Evolutionary conservation across 2,797 vertebrate genomes (phyloP).

Genomic region (Megaceryle alcyon): DNA sequence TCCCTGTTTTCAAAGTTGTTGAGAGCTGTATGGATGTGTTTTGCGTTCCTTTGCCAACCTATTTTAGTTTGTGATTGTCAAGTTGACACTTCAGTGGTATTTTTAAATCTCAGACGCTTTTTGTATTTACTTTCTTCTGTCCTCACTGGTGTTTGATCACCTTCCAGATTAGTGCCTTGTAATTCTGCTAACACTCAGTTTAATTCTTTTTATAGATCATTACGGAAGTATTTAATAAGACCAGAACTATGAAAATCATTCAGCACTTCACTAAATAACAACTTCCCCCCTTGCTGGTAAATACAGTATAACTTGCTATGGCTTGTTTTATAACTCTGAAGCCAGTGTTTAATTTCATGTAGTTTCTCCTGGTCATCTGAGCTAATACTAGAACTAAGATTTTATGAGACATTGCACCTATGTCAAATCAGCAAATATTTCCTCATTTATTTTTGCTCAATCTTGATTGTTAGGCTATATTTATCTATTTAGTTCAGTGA

Average conservation of each 20-base stretch:
- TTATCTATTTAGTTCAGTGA: not conserved
- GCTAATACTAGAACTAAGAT: not conserved
- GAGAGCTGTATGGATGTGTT: not conserved
- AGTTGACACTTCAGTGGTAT: not conserved
- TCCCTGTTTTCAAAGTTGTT: not conserved
- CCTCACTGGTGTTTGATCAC: not conserved
- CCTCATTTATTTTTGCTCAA: not conserved
- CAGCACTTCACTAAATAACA: conserved; percentile 2
- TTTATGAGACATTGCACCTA: not conserved
- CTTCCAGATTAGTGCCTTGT: not conserved
- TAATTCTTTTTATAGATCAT: not conserved
- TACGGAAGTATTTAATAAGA: not conserved
- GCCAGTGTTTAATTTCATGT: not conserved
- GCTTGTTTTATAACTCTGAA: not conserved
- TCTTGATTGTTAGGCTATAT: not conserved
- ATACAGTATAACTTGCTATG: not conserved
- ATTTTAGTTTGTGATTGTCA: not conserved
- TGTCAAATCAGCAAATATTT: not conserved
- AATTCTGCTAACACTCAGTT: not conserved
- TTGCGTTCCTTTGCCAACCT: not conserved
- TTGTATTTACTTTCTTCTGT: not conserved
- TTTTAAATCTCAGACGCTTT: not conserved
- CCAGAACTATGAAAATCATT: not conserved
- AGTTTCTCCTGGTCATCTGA: not conserved
- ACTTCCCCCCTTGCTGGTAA: not conserved